A percentile compares a stretch with the other conserved stretches of the same genome.
phyloP scores from a whole-genome alignment of 1,140 invertebrate genomes.

The Pseudoatta argentina region DNA sequence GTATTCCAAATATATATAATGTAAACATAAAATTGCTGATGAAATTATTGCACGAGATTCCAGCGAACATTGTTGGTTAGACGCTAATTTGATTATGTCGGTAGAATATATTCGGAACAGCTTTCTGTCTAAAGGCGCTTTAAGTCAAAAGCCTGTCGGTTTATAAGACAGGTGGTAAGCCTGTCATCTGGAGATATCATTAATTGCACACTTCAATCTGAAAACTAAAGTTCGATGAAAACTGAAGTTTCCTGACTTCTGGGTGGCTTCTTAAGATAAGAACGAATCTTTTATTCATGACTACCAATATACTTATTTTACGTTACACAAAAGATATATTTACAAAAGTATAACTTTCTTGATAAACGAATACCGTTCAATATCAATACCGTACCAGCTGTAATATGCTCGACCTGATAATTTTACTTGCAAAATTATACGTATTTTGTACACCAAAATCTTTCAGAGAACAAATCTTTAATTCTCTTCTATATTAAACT shows the following conservation, averaged over 20 bases:
- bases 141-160: slow-evolving; percentile 3
- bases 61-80: neutral
- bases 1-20: neutral
- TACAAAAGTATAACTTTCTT: slow-evolving; percentile 2
- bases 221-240: neutral
- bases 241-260: slow-evolving; percentile 32
- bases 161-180: slow-evolving; percentile 23
- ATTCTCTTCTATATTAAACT: neutral
- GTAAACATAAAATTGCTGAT: neutral
- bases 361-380: slow-evolving; percentile 2
- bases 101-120: slow-evolving; percentile 29
- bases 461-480: neutral
- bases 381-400: too few relatives aligned
- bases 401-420: neutral
- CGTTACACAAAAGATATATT: slow-evolving; percentile 14
- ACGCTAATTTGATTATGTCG: slow-evolving; percentile 60
- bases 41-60: slow-evolving; percentile 23
- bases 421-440: neutral
- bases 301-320: slow-evolving; percentile 35
- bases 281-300: slow-evolving; percentile 49
- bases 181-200: slow-evolving; percentile 53
- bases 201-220: slow-evolving; percentile 16
- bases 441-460: neutral
- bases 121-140: slow-evolving; percentile 36
- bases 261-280: slow-evolving; percentile 24